Base-by-base conservation (phyloP, 1,140 invertebrate species). In the Fopius arisanus region DNA sequence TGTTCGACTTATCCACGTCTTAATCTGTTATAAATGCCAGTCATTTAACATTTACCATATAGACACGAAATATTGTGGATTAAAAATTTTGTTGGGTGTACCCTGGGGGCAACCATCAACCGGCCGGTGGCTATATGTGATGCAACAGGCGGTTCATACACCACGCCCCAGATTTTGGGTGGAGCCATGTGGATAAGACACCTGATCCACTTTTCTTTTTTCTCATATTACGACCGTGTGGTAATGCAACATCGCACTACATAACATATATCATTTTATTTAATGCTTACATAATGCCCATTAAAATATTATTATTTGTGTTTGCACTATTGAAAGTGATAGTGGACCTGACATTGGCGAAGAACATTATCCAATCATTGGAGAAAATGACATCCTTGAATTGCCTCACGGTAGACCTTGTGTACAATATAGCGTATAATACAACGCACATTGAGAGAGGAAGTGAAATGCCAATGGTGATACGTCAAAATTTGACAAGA, bases 201-300 rank as follows among this genome's bases (percentile, higher is more conserved):
- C 54, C 54, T 59, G 54, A 59, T 59, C 54, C 54, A 59, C 54
- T 59, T 59, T 59, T 59, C 54, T 59, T 59, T 59, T 26, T 26
- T 26, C 43, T 26, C 23, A 19, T 14, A 59, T 21, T 48, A 48
- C 16, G 3, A 23, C 5, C 23, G 3, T 26, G 5, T 19, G 23
- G 10, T 59, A 59, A 59, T 23, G 54, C 26, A 59, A 59, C 23
- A 59, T 59, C 19, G 1, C 54, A 23, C 19, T 12, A n/a, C n/a
- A n/a, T 7, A 59, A 14, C 10, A 59, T 26, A 59, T 26, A 21
- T 28, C 54, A 12, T 59, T 59, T 59, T 59, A 7, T 28, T 59
- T 14, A 16, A 19, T 51, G 21, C 54, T 59, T 59, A 59, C 54
- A 59, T 59, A 21, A 48, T n/a, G 16, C 10, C 43, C 23, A 28